Evolutionary conservation across 2,888 invertebrate genomes (phyloP).

Genomic region (Xestia ashworthii): DNA sequence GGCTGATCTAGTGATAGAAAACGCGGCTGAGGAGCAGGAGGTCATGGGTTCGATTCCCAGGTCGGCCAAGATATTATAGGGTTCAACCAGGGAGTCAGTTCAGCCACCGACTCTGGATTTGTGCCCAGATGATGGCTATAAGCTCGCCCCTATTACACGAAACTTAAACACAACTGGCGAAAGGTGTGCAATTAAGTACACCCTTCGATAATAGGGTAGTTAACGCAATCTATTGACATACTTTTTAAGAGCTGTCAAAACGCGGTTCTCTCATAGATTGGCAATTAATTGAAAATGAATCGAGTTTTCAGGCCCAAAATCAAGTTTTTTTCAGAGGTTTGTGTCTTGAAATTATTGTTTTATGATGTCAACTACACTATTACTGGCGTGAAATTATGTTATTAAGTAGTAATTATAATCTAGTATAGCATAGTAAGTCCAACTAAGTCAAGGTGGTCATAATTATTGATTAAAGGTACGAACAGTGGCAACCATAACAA

Average conservation of each 20-base stretch:
- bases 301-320: no score
- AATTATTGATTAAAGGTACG: constrained; percentile 26
- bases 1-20: background rate
- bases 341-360: no score
- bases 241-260: no score
- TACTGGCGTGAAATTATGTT: background rate
- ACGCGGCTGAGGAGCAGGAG: background rate
- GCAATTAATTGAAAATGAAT: no score
- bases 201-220: background rate
- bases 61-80: background rate
- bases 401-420: background rate
- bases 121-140: background rate
- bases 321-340: no score
- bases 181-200: background rate
- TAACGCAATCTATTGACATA: no score
- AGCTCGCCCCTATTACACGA: background rate
- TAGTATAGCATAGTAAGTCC: background rate
- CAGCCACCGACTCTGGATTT: background rate
- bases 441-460: constrained; percentile 23
- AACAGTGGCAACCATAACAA: constrained; percentile 29
- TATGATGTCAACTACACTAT: no score
- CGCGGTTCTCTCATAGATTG: no score
- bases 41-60: background rate
- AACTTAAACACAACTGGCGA: background rate
- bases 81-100: background rate